Conservation (phyloP, 2,888 invertebrate genomes). For the Adelphocoris suturalis region DNA sequence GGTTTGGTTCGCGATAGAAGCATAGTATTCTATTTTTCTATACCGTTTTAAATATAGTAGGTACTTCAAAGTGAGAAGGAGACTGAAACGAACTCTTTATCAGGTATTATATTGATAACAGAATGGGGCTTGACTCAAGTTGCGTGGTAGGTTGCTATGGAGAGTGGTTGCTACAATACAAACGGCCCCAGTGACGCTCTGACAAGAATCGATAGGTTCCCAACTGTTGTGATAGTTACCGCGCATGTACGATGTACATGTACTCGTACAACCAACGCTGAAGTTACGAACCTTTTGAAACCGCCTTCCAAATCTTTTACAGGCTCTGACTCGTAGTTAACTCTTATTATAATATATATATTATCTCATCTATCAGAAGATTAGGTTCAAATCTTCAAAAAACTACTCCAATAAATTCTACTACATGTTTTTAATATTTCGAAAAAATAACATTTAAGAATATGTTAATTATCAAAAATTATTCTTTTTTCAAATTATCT, state of each 20-base stretch:
- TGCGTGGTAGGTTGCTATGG: not conserved
- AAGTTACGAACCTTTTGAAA: too few relatives aligned
- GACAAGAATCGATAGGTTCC: too few relatives aligned
- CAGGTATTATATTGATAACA: too few relatives aligned
- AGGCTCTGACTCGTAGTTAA: too few relatives aligned
- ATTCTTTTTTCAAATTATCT: conserved; percentile 57
- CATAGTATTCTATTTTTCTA: conserved; percentile 77
- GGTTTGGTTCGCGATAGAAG: conserved; percentile 91
- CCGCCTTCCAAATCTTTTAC: too few relatives aligned
- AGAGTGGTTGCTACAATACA: not conserved
- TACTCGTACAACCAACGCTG: too few relatives aligned
- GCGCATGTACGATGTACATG: too few relatives aligned
- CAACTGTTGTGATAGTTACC: too few relatives aligned
- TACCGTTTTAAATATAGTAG: too few relatives aligned
- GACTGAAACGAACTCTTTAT: not conserved
- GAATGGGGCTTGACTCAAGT: not conserved
- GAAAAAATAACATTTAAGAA: conserved; percentile 68
- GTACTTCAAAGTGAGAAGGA: not conserved
- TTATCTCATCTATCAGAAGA: not conserved
- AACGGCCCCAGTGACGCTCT: too few relatives aligned
- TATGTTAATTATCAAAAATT: conserved; percentile 65
- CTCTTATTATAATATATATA: too few relatives aligned
- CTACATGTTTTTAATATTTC: conserved; percentile 33
- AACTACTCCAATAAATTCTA: not conserved
- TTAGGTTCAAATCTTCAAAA: not conserved